phyloP scores from a whole-genome alignment of 2,113 vertebrate genomes.

The Xyliphius kryptos region DNA sequence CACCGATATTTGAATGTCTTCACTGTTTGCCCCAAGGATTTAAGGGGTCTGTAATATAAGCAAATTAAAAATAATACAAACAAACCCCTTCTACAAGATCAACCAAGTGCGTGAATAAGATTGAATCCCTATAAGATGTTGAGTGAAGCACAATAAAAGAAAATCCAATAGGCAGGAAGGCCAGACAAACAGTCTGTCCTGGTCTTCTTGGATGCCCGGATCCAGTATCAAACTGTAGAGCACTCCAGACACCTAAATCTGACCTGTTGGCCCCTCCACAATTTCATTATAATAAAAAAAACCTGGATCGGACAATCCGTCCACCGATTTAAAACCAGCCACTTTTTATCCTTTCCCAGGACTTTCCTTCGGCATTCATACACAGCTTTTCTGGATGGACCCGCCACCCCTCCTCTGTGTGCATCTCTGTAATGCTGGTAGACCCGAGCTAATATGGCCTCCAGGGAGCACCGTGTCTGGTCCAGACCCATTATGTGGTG shows the following conservation, averaged over 20 bases:
- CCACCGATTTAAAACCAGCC: conserved; percentile 15
- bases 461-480: conserved; percentile 50
- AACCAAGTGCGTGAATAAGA: conserved; percentile 15
- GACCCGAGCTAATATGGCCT: conserved; percentile 16
- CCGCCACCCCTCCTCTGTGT: conserved; percentile 67
- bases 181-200: conserved; percentile 23
- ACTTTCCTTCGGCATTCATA: conserved; percentile 62
- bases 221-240: conserved; percentile 11
- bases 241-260: conserved; percentile 27
- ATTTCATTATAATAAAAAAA: conserved; percentile 10
- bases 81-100: conserved; percentile 26
- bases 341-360: conserved; percentile 33
- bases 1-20: conserved; percentile 29
- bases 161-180: conserved; percentile 22
- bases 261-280: not conserved
- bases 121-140: conserved; percentile 4
- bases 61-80: conserved; percentile 32
- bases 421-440: conserved; percentile 29
- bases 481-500: conserved; percentile 46
- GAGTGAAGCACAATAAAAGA: conserved; percentile 17
- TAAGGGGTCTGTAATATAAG: conserved; percentile 8
- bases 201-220: conserved; percentile 23
- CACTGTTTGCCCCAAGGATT: conserved; percentile 7
- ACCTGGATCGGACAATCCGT: conserved; percentile 19
- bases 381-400: conserved; percentile 74